phyloP scores from a whole-genome alignment of 2,797 vertebrate species.

The Pygocentrus nattereri region DNA sequence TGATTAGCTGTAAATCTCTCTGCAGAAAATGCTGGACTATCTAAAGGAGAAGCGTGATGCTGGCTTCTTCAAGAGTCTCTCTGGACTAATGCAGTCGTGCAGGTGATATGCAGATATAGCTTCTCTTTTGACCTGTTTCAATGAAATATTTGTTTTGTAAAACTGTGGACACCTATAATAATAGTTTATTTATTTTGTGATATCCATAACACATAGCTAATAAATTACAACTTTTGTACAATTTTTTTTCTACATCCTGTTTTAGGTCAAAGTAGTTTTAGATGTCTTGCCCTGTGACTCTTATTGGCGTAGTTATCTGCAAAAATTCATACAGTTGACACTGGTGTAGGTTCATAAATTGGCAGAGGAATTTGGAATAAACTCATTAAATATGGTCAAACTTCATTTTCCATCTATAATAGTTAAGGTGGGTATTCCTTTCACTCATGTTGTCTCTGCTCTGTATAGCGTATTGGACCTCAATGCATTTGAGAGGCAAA shows the following conservation, averaged over 20 bases:
- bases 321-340: too few species aligned
- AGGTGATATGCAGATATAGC: constrained; percentile 79
- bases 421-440: neutral
- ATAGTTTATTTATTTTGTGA: too few species aligned
- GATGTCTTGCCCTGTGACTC: too few species aligned
- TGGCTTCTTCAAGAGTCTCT: constrained; percentile 97
- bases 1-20: constrained; percentile 2
- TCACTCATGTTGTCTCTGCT: constrained; percentile 30
- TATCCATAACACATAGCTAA: too few species aligned
- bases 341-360: too few species aligned
- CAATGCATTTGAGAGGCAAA: constrained; percentile 99
- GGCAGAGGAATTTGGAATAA: too few species aligned
- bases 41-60: constrained; percentile 97
- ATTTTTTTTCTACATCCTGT: too few species aligned
- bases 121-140: neutral
- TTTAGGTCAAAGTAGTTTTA: too few species aligned
- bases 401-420: too few species aligned
- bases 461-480: constrained; percentile 91
- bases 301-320: too few species aligned
- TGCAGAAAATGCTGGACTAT: constrained; percentile 98
- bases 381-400: too few species aligned
- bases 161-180: neutral
- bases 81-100: constrained; percentile 98
- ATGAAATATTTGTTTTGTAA: neutral
- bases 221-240: too few species aligned